Percentiles rank a stretch among this genome's conserved stretches.
phyloP scores from a whole-genome alignment of 1,140 invertebrate species.

The Stegodyphus mimosarum region DNA sequence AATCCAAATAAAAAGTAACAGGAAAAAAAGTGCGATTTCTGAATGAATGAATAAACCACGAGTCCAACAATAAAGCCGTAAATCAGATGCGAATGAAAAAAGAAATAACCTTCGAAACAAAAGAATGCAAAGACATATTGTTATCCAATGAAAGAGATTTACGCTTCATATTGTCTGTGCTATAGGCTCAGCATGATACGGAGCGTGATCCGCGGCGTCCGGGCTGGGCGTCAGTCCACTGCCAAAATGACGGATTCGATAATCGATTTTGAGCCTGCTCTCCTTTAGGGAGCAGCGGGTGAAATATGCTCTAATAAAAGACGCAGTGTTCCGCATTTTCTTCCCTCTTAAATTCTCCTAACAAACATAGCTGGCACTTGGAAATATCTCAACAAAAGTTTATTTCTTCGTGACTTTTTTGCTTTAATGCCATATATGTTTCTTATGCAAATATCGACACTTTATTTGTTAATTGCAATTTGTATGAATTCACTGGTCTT shows the following conservation, averaged over 20 bases:
- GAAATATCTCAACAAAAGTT: too few relatives aligned
- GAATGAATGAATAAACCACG: conserved; percentile 2
- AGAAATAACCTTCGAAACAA: background rate
- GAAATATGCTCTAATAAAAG: background rate
- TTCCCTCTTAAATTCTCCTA: background rate
- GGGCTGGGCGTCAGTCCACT: background rate
- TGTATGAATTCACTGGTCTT: too few relatives aligned
- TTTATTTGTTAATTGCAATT: too few relatives aligned
- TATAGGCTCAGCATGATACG: background rate
- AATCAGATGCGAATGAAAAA: conserved; percentile 47
- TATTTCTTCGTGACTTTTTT: too few relatives aligned
- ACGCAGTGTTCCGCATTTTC: background rate
- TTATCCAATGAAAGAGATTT: conserved; percentile 35
- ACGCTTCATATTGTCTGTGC: conserved; percentile 35
- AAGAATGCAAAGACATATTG: conserved; percentile 10
- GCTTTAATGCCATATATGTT: too few relatives aligned
- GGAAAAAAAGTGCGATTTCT: conserved; percentile 15
- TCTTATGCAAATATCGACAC: too few relatives aligned
- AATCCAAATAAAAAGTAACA: conserved; percentile 13
- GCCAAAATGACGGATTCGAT: conserved; percentile 31
- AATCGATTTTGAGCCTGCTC: conserved; percentile 32
- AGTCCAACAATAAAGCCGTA: conserved; percentile 35
- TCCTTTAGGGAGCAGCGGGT: background rate
- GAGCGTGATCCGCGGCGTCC: background rate
- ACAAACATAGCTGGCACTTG: background rate